Evolutionary conservation across 2,113 vertebrate species (phyloP).

Genomic region (Pampusana beccarii): DNA sequence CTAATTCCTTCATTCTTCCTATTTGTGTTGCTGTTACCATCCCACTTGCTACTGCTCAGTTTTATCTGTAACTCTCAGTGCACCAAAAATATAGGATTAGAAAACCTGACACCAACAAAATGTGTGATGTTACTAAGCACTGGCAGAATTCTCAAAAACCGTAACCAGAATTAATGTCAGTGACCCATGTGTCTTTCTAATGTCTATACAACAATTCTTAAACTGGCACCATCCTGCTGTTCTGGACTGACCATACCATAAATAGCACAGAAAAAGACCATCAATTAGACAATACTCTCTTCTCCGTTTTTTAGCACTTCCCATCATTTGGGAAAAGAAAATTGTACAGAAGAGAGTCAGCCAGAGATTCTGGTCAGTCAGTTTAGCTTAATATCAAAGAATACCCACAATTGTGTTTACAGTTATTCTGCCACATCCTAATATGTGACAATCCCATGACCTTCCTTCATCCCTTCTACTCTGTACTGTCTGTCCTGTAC

Average conservation of each 20-base stretch:
- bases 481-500: background rate
- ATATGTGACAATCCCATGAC: background rate
- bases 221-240: background rate
- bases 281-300: background rate
- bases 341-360: background rate
- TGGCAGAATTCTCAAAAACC: background rate
- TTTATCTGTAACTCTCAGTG: constrained; percentile 35
- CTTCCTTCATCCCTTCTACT: background rate
- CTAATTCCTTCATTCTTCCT: constrained; percentile 26
- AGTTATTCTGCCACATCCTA: background rate
- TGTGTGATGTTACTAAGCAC: background rate
- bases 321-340: background rate
- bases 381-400: background rate
- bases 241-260: background rate
- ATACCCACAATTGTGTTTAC: background rate
- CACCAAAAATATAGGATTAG: background rate
- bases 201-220: background rate
- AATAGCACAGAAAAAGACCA: accelerated
- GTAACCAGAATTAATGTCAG: background rate
- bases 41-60: background rate
- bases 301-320: background rate
- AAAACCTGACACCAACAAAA: background rate
- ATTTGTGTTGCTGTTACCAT: background rate
- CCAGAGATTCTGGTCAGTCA: background rate
- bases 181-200: accelerated